Conservation (phyloP, 2,113 vertebrate species). For the Tauraco erythrolophus region DNA sequence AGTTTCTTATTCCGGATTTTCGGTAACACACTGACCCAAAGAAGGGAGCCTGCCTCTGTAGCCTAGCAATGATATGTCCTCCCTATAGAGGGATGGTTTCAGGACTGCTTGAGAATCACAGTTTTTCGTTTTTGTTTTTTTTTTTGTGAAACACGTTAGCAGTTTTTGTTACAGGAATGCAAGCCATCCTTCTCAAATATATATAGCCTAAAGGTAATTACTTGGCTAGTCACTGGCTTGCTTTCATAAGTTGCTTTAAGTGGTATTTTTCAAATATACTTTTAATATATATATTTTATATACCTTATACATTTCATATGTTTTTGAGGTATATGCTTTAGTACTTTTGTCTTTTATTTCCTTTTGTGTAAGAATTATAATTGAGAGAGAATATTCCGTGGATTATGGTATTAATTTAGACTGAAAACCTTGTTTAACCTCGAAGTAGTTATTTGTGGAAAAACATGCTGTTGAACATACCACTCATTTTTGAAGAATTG, state of each 20-base stretch:
- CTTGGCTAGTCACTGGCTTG: not conserved
- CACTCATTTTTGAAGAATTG: not conserved
- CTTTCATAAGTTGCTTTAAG: not conserved
- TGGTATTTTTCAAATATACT: not conserved
- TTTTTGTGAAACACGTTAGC: not conserved
- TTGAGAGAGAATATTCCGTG: not conserved
- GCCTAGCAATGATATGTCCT: not conserved
- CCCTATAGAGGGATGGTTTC: not conserved
- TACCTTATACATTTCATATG: not conserved
- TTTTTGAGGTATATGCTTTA: not conserved
- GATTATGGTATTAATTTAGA: not conserved
- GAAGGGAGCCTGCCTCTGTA: not conserved
- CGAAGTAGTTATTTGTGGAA: not conserved
- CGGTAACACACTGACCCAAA: no score
- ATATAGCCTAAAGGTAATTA: not conserved
- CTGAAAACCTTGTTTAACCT: not conserved
- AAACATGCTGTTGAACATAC: not conserved
- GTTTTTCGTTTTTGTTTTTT: not conserved
- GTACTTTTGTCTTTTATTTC: not conserved
- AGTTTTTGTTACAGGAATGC: not conserved
- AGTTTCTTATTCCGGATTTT: no score
- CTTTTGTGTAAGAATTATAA: not conserved
- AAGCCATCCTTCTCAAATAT: not conserved
- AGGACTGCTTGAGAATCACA: not conserved
- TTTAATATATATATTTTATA: not conserved